Evolutionary conservation across 1,140 invertebrate species (phyloP), one percentile per base, ranked within the genome.

Genomic region (Panonychus citri): DNA sequence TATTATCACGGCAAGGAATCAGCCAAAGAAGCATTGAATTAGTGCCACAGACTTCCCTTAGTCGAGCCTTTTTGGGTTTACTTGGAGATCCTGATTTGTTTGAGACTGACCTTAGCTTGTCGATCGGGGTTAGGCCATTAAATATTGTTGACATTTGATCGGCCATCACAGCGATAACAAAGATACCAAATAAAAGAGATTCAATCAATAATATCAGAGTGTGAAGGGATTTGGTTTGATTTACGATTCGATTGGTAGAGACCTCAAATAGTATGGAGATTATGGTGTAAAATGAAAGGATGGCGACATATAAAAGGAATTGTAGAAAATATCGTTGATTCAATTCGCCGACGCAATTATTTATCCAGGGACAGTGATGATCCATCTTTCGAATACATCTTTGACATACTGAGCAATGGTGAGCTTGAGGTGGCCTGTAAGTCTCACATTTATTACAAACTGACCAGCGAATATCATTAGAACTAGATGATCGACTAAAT

Each of bases 261-360:
- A 46, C 4, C 17, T 46, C 42, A n/a, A 46, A 19, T 46, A 46
- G 17, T 8, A 46, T 46, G n/a, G 42, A 19, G 7, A 46, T 46
- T 4, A 46, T 19, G 15, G 51, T 55, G 56, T 66, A 28, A 26
- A 52, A 52, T 17, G 15, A 52, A 46, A 52, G 66, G 67, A 66
- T 64, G 68, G 71, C 74, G 48, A 75, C 72, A 66, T 74, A 76
- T 60, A 89, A 76, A 52, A 91, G 72, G 73, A 91, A 91, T 67
- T 90, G 86, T 61, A 91, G 78, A 67, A 91, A 91, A 72, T 82
- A 91, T 67, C 88, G 90, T 71, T 91, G 86, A 74, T 91, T 91
- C 64, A 80, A 77, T 70, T 91, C 85, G 49, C 87, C 87, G 34
- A 91, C 85, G 71, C 87, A 91, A 69, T 91, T 91, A 66, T 91